Base-by-base conservation (phyloP, 1,140 invertebrate species). In the Asbolus verrucosus region DNA sequence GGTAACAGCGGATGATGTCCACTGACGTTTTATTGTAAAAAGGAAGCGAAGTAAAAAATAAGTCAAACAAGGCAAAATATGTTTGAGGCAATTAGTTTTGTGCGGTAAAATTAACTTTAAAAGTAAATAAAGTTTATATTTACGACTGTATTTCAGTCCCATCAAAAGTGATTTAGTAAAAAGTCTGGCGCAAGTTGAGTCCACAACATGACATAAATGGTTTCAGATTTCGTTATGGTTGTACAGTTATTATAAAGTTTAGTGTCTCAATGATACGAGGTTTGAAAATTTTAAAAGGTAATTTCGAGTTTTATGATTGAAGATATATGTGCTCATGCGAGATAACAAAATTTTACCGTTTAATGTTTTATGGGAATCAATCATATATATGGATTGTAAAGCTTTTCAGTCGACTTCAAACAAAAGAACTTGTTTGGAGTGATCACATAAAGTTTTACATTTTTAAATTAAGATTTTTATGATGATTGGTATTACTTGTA, bases 301-400 rank as follows among this genome's bases (percentile, higher is more conserved):
- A 63, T 63, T 63, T 63, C 61, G 16, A 43, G 14, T 63, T 63
- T 63, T 63, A 63, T 43, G 61, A 63, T 63, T 63, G 31, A 19
- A 43, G 61, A 63, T 63, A 63, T 63, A 43, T 21, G 36, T 63
- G 21, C 46, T 63, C 36, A 63, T 19, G 36, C 33, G 18, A 63
- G 61, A 63, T 63, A 63, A 63, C 61, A 54, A 43, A 63, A 63
- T 63, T 63, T 63, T 41, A 63, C 36, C 61, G 36, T 39, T 43
- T 43, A 63, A 38, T 63, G 39, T 63, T 63, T 63, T 63, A 63
- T 43, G 61, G 33, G 61, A 38, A 63, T 63, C 61, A 63, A 63
- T 63, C 61, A 63, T 63, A 63, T 63, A 63, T 63, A 63, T 39
- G 61, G 61, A 63, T 63, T 63, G 36, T 63, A 63, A 39, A 63